Evolutionary conservation across 2,888 invertebrate species (phyloP), one percentile per base, ranked within the genome.

Genomic region (Noctuana brunneofusca): DNA sequence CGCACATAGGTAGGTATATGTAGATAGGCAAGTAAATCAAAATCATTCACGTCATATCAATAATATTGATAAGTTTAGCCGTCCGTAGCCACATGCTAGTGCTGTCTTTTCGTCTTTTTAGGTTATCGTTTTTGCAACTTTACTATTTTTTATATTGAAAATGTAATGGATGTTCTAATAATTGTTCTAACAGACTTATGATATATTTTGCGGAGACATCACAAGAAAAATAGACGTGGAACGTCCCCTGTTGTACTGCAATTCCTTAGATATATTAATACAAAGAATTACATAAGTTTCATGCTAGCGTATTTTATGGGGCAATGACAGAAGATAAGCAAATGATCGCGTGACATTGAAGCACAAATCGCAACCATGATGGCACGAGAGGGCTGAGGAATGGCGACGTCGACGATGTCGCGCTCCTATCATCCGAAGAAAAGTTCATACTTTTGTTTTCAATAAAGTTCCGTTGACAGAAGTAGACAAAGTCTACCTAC

Each of bases 381-480:
- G 83, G 84, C 72, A 81, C 84, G 73, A 76, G 69, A 76, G 58
- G 71, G 68, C 56, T 49, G 65, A 71, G 76, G 79, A 75, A 71
- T 69, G 75, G 75, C 71, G 71, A 73, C 68, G 70, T 38, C 49
- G 38, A 9, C 62, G 62, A 62, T 50, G 30, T 75, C 72, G 72
- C 75, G 78, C 76, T 79, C 71, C 72, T 72, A 71, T 78, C 76
- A 69, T 64, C 72, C 72, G 73, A 73, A 78, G 78, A 76, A 77
- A 75, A 76, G 71, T 41, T 41, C 68, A 48, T 58, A 79, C 78
- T 80, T 76, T 81, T 80, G 71, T 77, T 83, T 81, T 85, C 79
- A 66, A 69, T 74, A 55, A 65, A 71, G 65, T 70, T 71, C 69
- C 69, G 70, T 67, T 67, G 58, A 67, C 66, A 64, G 65, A 0